Evolutionary conservation across 1,140 invertebrate genomes (phyloP), one percentile per base, ranked within the genome.

Genomic region (Argopecten irradians): DNA sequence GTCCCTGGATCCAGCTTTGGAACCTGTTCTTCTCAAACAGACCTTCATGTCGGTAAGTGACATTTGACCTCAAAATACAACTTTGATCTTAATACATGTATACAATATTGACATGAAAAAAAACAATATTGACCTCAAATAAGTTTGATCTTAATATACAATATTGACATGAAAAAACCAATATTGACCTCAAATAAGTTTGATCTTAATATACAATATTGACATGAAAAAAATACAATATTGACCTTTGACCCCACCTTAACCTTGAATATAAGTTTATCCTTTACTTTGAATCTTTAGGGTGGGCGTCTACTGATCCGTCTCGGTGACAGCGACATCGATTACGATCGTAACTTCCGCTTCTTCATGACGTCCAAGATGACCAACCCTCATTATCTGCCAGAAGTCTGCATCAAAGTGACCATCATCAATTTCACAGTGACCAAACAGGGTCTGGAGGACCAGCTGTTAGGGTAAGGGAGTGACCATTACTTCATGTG

Each of bases 401-500:
- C 95, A 0, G 95, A 96, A 86, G 93, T 96, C 35, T 95, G 95
- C 88, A 95, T 95, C 87, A 95, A 95, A 91, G 95, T 96, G 46
- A 96, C 95, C 87, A 95, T 96, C 86, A 96, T 96, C 85, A 96
- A 96, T 92, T 96, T 96, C 89, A 95, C 94, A 35, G 95, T 96
- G 16, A 96, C 95, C 19, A 94, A 94, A 89, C 92, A 93, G 35
- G 98, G 98, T 0, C 95, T 99, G 9, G 98, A 98, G 94, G 98
- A 98, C 95, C 98, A 98, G 94, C 95, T 99, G 83, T 95, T 98
- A 0, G 93, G 94, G 95, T 95, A 91, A 92, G 87, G 41, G 8
- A n/a, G n/a, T n/a, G n/a, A n/a, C n/a, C n/a, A n/a, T n/a, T n/a
- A n/a, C n/a, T n/a, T n/a, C n/a, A n/a, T n/a, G n/a, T n/a, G n/a